Base-by-base conservation (phyloP, 2,888 invertebrate species). In the Epistrophe grossulariae region DNA sequence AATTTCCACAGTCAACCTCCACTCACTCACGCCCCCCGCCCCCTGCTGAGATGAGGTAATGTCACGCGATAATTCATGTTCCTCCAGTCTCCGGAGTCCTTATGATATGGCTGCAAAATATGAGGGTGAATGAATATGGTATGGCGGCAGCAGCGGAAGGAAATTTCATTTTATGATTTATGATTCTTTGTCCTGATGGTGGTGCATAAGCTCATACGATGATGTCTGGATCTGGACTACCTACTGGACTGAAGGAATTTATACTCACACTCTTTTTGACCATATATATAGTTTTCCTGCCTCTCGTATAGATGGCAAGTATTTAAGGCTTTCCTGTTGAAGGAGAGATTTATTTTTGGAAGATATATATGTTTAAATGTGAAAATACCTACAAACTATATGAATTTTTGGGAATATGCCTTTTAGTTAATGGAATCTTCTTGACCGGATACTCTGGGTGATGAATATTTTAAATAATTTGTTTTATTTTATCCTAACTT, bases 11-110 rank as follows among this genome's bases (percentile, higher is more conserved):
- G 31, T 52, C 17, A 72, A 60, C 59, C 70, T 60, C 43, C 10
- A 62, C 40, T 38, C 38, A 24, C 24, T 31, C 48, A 31, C 78
- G 74, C 3, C 81, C 74, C 76, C 71, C 64, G 1, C 81, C 74
- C 76, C 71, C 64, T 40, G n/a, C 40, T 48, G 83, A 83, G 83
- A 87, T 83, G 87, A 79, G 76, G 83, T 79, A 76, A 77, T 87
- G 87, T 87, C 87, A 87, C 87, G 87, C 87, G 82, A 87, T 87
- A 87, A 87, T 76, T 83, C 79, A 87, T 68, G 76, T 76, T 24
- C 66, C 66, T 57, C 55, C 55, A 74, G 85, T 85, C 68, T 81
- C 78, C 78, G 81, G 70, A 78, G 70, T 78, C 50, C 80, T 77
- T 77, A 55, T 43, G 17, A 70, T 62, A 62, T 50, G 48, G 70